Base-by-base conservation (phyloP, 2,888 invertebrate species). In the Syrphus vitripennis region DNA sequence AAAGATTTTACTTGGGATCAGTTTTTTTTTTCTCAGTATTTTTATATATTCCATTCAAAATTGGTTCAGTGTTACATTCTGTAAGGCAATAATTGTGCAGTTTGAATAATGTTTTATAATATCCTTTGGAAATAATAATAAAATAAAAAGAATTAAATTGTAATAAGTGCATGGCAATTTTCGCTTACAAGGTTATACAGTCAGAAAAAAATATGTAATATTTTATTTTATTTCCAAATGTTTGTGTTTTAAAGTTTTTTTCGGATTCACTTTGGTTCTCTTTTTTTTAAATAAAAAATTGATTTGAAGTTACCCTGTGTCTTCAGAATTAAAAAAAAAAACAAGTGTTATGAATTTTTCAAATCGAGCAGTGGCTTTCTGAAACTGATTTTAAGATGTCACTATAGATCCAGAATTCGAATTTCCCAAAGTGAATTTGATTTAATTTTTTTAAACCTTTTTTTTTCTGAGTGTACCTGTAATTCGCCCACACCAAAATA, bases 31-130 rank as follows among this genome's bases (percentile, higher is more conserved):
- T 74, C 63, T 75, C 75, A 14, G 14, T 50, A 50, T 26, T 71
- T 74, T 7, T 75, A 10, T 75, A 10, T 42, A 42, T 55, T 71
- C 37, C 61, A 69, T 83, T 77, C 40, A 77, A 72, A 70, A 74
- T 59, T 70, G 70, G 71, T 77, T 78, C 34, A 80, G 83, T 87
- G 87, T 87, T 31, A 83, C 75, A 87, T 77, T 81, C 80, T 83
- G 65, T 77, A 57, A 82, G 65, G 69, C 57, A 82, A 48, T 78
- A 82, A 61, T 78, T 78, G 87, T 87, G 87, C 87, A 83, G 76
- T 77, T 83, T 78, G 55, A 82, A 74, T 53, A 69, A 71, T 78
- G 70, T 63, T 67, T 48, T 14, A 42, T 42, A 7, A 57, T 59
- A 50, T 50, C 42, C 34, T 74, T 69, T 16, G 3, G n/a, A 72